Evolutionary conservation across 2,797 vertebrate species (phyloP).

Genomic region (Crax fasciolata): DNA sequence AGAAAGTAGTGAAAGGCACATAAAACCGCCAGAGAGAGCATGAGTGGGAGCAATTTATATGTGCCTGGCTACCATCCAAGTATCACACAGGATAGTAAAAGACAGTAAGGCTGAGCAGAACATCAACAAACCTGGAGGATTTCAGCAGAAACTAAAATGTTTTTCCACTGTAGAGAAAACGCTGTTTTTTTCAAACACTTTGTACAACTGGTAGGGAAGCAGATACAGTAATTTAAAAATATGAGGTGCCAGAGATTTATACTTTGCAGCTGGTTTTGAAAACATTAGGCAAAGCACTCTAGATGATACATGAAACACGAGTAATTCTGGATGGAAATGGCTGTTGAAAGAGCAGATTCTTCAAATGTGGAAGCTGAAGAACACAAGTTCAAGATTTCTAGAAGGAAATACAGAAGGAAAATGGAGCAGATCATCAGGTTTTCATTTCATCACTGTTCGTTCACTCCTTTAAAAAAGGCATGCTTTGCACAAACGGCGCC

Average conservation of each 20-base stretch:
- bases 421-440: conserved; percentile 4
- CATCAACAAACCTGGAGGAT: conserved; percentile 77
- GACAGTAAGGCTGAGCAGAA: conserved; percentile 77
- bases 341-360: conserved; percentile 69
- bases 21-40: conserved; percentile 54
- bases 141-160: conserved; percentile 74
- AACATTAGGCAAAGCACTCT: conserved; percentile 61
- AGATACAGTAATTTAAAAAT: conserved; percentile 76
- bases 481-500: not conserved
- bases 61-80: conserved; percentile 71
- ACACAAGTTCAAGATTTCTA: conserved; percentile 40
- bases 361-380: conserved; percentile 53
- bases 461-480: not conserved
- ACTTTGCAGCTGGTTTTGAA: conserved; percentile 72
- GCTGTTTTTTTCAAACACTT: conserved; percentile 57
- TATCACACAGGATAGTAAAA: conserved; percentile 78
- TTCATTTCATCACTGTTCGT: not conserved
- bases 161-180: conserved; percentile 69
- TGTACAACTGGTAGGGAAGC: conserved; percentile 64
- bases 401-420: conserved; percentile 40
- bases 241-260: conserved; percentile 77
- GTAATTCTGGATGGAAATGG: conserved; percentile 62
- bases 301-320: conserved; percentile 65
- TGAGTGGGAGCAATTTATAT: conserved; percentile 71
- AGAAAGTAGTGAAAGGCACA: conserved; percentile 62